Base-by-base conservation (phyloP, 2,797 vertebrate genomes). In the Acrocephalus scirpaceus region DNA sequence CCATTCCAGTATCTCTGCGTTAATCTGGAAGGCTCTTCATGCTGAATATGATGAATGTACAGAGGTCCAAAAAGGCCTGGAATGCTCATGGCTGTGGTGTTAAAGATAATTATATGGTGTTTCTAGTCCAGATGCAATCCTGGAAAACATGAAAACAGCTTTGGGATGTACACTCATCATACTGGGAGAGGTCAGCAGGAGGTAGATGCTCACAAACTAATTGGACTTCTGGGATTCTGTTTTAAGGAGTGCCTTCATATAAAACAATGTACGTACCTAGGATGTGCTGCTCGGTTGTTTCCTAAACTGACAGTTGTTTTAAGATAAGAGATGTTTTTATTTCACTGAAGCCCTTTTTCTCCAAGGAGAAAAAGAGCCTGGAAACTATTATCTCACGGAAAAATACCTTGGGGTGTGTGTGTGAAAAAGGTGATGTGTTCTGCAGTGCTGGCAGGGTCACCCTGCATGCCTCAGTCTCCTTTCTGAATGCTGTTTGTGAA, bases 251-350 rank as follows among this genome's bases (percentile, higher is more conserved):
- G 56, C 66, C 51, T 81, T 88, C n/a, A 13, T 84, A 34, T 65
- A 66, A 90, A 91, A 36, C 34, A 53, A 10, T 10, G 14, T 64
- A 21, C 4, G 0, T 56, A 81, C 34, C 62, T 58, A 81, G 87
- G 47, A 66, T 48, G 53, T 73, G 78, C 81, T 90, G 62, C 79
- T 95, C 32, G 42, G 66, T 86, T 90, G 87, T 96, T 95, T 96
- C 79, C 62, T 91, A 84, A 92, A 90, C 95, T 91, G 92, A 79
- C 79, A 90, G 79, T 92, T 95, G 36, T 90, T 95, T 92, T 62
- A 93, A 96, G 91, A 89, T 93, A 87, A 95, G 75, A 93, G 87
- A 80, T 86, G 72, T 78, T 93, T 91, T 88, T 84, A 58, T 95
- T 97, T 95, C 82, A 57, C 60, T 26, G 45, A 91, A 92, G 38